These are phyloP conservation scores for Antedon mediterranea DNA, from an alignment of 53 echinoderm and acorn worm species.

Conservation along the genomic window DNA sequence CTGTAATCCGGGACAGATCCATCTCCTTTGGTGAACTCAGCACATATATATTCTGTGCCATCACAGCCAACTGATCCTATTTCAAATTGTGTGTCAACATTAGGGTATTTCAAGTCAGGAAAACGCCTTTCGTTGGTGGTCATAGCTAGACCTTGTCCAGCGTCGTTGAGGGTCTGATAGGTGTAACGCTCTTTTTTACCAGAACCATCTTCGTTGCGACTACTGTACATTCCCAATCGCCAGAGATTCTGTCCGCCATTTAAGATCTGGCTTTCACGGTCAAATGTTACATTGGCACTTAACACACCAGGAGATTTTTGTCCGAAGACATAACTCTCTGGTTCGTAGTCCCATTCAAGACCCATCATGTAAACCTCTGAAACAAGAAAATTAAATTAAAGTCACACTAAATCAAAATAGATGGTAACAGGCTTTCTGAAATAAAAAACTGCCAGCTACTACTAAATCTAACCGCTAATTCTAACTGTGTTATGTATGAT, in stretches of 20 bases:
- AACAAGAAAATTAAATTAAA: neutral
- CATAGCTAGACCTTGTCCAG: constrained; percentile 30
- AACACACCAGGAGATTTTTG: neutral
- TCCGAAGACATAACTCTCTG: neutral
- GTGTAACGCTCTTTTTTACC: constrained; percentile 70
- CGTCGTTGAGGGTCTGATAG: constrained; percentile 40
- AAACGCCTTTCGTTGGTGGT: constrained; percentile 13
- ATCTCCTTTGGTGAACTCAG: constrained; percentile 80
- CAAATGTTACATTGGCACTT: neutral
- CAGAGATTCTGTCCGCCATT: constrained; percentile 42
- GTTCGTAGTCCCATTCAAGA: neutral
- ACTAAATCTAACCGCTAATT: neutral
- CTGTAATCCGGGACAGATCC: constrained; percentile 61
- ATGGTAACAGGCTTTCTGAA: neutral
- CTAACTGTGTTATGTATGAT: neutral
- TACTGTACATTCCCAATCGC: constrained; percentile 68
- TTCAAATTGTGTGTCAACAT: constrained; percentile 49
- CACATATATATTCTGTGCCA: constrained; percentile 50
- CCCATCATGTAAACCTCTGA: neutral
- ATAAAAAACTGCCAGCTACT: neutral
- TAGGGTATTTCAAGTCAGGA: constrained; percentile 39
- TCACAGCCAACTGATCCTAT: constrained; percentile 69
- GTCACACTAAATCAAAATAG: neutral
- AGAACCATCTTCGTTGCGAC: constrained; percentile 48
- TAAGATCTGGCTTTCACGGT: neutral